Evolutionary conservation across 2,113 vertebrate genomes (phyloP), one percentile per base, ranked within the genome.

Genomic region (Daphoenositta chrysoptera): DNA sequence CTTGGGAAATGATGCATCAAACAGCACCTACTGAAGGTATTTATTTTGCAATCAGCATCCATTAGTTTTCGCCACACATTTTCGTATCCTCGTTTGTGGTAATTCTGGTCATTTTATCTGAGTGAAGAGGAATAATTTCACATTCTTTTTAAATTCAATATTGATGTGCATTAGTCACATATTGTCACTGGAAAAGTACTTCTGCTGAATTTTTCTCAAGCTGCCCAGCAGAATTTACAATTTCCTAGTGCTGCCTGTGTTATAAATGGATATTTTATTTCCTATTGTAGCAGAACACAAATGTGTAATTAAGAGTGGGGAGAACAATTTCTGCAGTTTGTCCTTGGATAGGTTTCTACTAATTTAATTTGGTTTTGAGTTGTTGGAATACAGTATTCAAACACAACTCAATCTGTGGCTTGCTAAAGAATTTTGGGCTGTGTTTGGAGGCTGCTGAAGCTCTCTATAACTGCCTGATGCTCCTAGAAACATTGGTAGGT

Each of bases 311-410:
- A 88, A 40, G 20, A 93, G 24, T 33, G 11, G 13, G 31, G 20
- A 81, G n/a, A 83, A 80, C 42, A 88, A 64, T 53, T 94, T 88
- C 47, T 70, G n/a, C 44, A 92, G 56, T 31, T 92, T 88, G 48
- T 71, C 51, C 22, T 78, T 83, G 14, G 76, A 78, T 40, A 81
- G 10, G n/a, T 65, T 95, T 69, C 33, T 85, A n/a, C 14, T 60
- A 21, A 86, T 83, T 93, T 83, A 86, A 64, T 86, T 77, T 66
- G 6, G 37, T 48, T 66, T 44, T 56, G 56, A 56, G 19, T 60
- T 75, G 48, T 20, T 95, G 20, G 39, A 83, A 86, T 47, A 48
- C 33, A 53, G 7, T 70, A 57, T 50, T 80, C 30, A 86, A 90
- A 51, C 1, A 3, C 27, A 73, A 16, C 31, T 85, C 39, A 50